Evolutionary conservation across 2,888 invertebrate genomes (phyloP).

Genomic region (Trichopria drosophilae): DNA sequence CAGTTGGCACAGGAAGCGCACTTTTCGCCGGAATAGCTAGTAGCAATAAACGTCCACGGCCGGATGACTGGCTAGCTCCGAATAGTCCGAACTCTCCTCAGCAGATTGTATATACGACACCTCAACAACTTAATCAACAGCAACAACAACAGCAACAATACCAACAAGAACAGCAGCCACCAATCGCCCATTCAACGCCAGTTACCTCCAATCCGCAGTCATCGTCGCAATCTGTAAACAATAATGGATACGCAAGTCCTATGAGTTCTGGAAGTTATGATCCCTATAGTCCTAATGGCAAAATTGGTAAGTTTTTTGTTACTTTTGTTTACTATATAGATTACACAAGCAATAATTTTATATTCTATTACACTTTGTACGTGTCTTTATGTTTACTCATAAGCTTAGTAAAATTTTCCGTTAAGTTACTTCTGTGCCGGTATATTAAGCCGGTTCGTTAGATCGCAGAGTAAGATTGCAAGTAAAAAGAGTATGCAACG

Average conservation of each 20-base stretch:
- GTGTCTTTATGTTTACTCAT: no score
- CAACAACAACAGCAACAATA: conserved; percentile 33
- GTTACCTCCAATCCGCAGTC: conserved; percentile 36
- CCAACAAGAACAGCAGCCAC: conserved; percentile 37
- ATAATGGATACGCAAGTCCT: conserved; percentile 83
- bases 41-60: conserved; percentile 62
- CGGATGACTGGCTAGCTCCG: conserved; percentile 69
- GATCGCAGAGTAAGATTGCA: no score
- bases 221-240: conserved; percentile 57
- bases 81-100: conserved; percentile 64
- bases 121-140: conserved; percentile 46
- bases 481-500: no score
- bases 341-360: background rate
- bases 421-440: no score
- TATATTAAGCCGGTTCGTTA: no score
- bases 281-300: conserved; percentile 86
- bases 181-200: conserved; percentile 59
- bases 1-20: conserved; percentile 45
- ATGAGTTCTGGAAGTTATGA: conserved; percentile 88
- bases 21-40: conserved; percentile 56
- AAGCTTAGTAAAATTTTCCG: no score
- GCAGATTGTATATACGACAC: conserved; percentile 63
- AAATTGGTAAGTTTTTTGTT: conserved; percentile 72
- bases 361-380: no score
- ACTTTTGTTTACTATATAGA: background rate